These are phyloP conservation scores for Nomada flava DNA, from an alignment of 2,888 invertebrate genomes.

Conservation along the genomic window DNA sequence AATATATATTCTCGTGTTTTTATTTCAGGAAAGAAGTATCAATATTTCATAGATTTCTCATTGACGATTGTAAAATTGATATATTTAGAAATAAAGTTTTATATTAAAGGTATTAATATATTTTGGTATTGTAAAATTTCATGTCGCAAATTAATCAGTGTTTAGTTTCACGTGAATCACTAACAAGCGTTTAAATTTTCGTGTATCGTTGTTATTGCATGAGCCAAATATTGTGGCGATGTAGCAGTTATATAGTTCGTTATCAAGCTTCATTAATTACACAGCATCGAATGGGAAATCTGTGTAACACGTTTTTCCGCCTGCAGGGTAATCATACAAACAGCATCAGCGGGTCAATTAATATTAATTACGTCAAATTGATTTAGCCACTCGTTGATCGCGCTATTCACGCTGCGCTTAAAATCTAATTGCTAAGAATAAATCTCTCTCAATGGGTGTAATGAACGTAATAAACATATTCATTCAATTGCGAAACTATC, in stretches of 20 bases:
- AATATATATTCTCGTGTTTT: too few species aligned
- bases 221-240: not conserved
- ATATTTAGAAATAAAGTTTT: too few species aligned
- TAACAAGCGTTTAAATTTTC: not conserved
- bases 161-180: too few species aligned
- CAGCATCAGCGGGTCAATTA: not conserved
- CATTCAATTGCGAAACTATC: too few species aligned
- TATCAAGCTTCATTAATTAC: conserved; percentile 33
- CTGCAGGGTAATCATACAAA: conserved; percentile 6
- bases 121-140: too few species aligned
- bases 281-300: not conserved
- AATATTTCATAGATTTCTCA: too few species aligned
- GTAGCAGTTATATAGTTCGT: not conserved
- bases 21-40: too few species aligned
- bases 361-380: conserved; percentile 16
- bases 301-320: conserved; percentile 4
- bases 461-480: too few species aligned
- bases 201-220: not conserved
- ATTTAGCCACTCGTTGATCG: not conserved
- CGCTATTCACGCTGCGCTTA: not conserved
- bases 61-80: too few species aligned
- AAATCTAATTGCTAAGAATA: not conserved
- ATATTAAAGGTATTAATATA: too few species aligned
- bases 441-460: too few species aligned
- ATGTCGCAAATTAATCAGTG: too few species aligned